These are phyloP conservation scores for Orthonyx spaldingii DNA, from an alignment of 2,113 vertebrate species.

Conservation along the genomic window DNA sequence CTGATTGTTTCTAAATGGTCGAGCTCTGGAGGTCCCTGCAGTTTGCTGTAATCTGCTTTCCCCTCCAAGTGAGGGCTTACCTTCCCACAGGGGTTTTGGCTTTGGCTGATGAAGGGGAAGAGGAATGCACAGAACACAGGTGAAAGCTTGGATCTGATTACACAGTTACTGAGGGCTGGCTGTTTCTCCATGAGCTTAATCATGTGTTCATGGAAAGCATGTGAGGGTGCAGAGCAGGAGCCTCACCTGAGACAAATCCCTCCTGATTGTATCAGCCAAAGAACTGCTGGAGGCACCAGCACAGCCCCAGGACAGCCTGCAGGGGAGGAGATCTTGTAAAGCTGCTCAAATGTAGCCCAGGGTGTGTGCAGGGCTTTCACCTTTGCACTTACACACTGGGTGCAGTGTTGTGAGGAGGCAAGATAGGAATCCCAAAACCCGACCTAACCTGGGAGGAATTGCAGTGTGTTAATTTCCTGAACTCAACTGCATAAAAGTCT, in stretches of 20 bases:
- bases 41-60: not conserved
- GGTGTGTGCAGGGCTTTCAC: not conserved
- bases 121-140: not conserved
- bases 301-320: not conserved
- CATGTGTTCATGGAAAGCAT: accelerated
- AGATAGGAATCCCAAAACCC: accelerated
- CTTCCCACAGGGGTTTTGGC: not conserved
- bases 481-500: not conserved
- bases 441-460: not conserved
- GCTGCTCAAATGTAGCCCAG: not conserved
- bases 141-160: not conserved
- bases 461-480: not conserved
- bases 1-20: too few species aligned
- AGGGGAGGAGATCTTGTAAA: not conserved
- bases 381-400: not conserved
- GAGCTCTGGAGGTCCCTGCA: not conserved
- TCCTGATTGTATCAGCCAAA: not conserved
- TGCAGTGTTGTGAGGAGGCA: not conserved
- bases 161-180: accelerated
- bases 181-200: not conserved
- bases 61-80: not conserved
- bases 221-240: not conserved
- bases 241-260: not conserved
- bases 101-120: not conserved
- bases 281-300: not conserved